Base-by-base conservation (phyloP, 2,888 invertebrate species). In the Scaptomyza parva region DNA sequence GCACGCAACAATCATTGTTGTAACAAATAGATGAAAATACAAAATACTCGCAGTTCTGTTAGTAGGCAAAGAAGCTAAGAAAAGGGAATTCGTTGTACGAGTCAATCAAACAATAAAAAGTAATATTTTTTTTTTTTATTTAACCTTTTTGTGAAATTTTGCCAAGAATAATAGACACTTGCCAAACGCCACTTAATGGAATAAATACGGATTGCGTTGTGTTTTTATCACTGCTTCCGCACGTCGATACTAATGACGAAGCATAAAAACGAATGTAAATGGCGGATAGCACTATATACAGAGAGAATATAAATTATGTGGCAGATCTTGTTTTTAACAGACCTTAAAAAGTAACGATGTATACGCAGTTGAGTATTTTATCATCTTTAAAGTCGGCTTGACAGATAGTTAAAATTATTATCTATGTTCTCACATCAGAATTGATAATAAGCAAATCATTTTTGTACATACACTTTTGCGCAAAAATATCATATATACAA, bases 1-100 rank as follows among this genome's bases (percentile, higher is more conserved):
- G 62, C 75, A 68, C 75, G 69, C 61, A 70, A 52, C 44, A 43
- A 30, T 57, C 24, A 39, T 50, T 54, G 26, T 33, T 30, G 24
- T 44, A 22, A 51, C 24, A 20, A 26, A 11, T 30, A 17, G 2
- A 37, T 4, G 11, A 24, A 24, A 4, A 41, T 17, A 9, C 24
- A 33, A 43, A 33, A 22, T 41, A 20, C 5, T 2, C 6, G 18
- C 43, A 43, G 14, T 35, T 35, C 17, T 35, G 3, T 35, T n/a
- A 33, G 2, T 35, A 24, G 18, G 33, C 9, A 24, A 51, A 50
- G 5, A 18, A 14, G 17, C 3, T 14, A 26, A 12, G 14, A 17
- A 39, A 17, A 28, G 2, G 30, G 9, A 7, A 24, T 24, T 51
- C 18, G 8, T 4, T 26, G 22, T 11, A 45, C 24, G 20, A 20